Conservation (phyloP, 2,797 vertebrate genomes). For the Aulostomus chinensis region DNA sequence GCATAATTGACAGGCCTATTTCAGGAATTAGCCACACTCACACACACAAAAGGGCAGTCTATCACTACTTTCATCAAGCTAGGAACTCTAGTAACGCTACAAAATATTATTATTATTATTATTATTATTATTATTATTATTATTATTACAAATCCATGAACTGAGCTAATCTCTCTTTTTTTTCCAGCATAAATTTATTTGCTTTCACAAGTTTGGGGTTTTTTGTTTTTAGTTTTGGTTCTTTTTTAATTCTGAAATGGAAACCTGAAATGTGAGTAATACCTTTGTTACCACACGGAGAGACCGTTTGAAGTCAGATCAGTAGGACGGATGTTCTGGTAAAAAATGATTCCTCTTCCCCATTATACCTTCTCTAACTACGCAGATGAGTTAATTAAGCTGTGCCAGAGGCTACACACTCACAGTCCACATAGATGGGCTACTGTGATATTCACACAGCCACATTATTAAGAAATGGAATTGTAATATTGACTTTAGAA, state of each 20-base stretch:
- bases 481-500: conserved; percentile 45
- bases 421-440: conserved; percentile 89
- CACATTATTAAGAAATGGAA: conserved; percentile 59
- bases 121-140: no score
- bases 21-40: conserved; percentile 72
- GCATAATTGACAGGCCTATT: conserved; percentile 77
- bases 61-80: conserved; percentile 58
- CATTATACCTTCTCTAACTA: conserved; percentile 93
- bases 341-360: conserved; percentile 60
- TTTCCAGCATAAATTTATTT: conserved; percentile 33
- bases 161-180: conserved; percentile 36
- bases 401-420: conserved; percentile 89
- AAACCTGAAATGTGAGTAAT: conserved; percentile 26
- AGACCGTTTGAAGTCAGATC: conserved; percentile 63
- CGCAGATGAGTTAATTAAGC: conserved; percentile 96
- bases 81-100: no score
- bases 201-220: conserved; percentile 34
- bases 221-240: no score
- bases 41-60: conserved; percentile 54
- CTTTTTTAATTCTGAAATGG: no score
- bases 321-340: conserved; percentile 58
- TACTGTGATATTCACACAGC: conserved; percentile 54
- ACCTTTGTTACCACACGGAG: conserved; percentile 45
- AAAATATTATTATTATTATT: no score
- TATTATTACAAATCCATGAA: no score